phyloP scores from a whole-genome alignment of 2,797 vertebrate species.

The Gobio occitaniae region DNA sequence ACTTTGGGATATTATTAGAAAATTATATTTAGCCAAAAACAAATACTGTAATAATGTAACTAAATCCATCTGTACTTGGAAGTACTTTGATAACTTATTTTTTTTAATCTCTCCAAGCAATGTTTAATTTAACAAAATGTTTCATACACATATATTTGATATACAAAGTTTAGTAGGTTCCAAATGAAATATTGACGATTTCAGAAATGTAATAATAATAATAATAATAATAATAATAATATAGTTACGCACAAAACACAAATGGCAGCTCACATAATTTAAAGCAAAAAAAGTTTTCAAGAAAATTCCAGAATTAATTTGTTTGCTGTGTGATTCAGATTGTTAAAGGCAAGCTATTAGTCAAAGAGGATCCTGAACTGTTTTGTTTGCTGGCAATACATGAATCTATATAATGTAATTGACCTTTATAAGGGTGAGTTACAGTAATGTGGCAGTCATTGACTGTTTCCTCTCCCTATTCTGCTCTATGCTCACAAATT shows the following conservation, averaged over 20 bases:
- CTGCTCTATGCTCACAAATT: too few relatives aligned
- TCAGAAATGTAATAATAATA: too few relatives aligned
- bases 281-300: background rate
- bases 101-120: background rate
- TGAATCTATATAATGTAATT: too few relatives aligned
- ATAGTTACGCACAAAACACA: too few relatives aligned
- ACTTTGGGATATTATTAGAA: rapidly evolving
- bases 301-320: background rate
- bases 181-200: background rate
- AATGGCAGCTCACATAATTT: too few relatives aligned
- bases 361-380: background rate
- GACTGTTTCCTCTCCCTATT: too few relatives aligned
- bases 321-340: background rate
- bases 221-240: too few relatives aligned
- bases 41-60: background rate
- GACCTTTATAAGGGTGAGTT: too few relatives aligned
- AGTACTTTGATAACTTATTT: background rate
- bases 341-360: background rate
- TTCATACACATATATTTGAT: background rate
- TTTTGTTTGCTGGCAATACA: too few relatives aligned
- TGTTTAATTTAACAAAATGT: background rate
- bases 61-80: background rate
- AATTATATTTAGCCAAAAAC: background rate
- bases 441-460: too few relatives aligned
- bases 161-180: background rate